Conservation (phyloP, 2,113 vertebrate species). For the Urocitellus parryii region DNA sequence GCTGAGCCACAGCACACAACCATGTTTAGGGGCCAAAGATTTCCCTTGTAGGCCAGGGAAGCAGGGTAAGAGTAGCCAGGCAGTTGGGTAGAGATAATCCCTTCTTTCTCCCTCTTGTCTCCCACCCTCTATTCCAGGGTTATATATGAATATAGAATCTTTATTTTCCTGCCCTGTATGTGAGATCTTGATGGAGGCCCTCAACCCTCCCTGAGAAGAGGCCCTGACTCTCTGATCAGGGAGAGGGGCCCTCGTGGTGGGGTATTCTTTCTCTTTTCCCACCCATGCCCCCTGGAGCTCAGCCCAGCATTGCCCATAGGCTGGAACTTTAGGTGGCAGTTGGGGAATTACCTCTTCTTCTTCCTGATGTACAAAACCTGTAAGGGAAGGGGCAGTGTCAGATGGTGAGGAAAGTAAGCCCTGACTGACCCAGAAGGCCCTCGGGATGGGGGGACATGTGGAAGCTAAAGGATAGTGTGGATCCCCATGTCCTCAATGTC, state of each 20-base stretch:
- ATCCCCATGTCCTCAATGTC: neutral
- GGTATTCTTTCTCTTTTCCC: neutral
- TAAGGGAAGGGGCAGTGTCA: slow-evolving; percentile 78
- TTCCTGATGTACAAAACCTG: slow-evolving; percentile 98
- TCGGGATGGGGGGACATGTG: neutral
- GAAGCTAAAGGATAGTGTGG: neutral
- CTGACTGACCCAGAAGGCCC: neutral
- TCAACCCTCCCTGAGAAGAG: neutral
- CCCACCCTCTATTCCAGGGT: neutral
- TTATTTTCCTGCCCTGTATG: neutral
- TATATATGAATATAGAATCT: neutral
- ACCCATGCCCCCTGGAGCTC: neutral
- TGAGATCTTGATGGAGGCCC: neutral
- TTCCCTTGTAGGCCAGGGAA: neutral
- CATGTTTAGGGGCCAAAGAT: neutral
- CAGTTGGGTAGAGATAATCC: neutral
- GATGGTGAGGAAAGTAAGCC: neutral
- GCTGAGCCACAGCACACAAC: neutral
- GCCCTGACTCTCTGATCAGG: neutral
- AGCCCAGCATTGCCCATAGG: neutral
- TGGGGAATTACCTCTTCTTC: slow-evolving; percentile 92
- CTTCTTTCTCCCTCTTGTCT: neutral
- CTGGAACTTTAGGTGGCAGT: neutral
- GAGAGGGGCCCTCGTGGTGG: neutral
- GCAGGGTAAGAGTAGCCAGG: neutral